A percentile compares a stretch with the other conserved stretches of the same genome.
Conservation (phyloP, 2,888 invertebrate species). For the Altica lythri region DNA sequence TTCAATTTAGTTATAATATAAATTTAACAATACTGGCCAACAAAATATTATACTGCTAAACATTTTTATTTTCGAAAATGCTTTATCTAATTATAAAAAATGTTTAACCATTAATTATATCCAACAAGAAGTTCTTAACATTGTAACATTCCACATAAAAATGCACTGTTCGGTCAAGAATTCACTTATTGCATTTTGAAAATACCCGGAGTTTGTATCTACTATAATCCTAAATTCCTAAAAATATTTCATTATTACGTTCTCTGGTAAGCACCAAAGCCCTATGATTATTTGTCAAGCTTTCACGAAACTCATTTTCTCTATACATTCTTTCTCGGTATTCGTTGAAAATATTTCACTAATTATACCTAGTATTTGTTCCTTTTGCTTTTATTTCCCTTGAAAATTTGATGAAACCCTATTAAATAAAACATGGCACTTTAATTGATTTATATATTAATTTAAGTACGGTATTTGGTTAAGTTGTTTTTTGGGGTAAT, state of each 20-base stretch:
- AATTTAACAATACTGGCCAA: too few relatives aligned
- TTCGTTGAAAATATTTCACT: conserved; percentile 1
- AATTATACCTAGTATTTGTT: neutral
- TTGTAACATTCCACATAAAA: too few relatives aligned
- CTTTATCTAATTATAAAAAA: too few relatives aligned
- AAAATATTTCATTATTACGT: conserved; percentile 1
- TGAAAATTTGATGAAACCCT: neutral
- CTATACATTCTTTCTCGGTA: too few relatives aligned
- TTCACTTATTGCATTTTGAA: neutral
- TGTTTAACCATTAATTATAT: too few relatives aligned
- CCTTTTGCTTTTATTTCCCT: neutral
- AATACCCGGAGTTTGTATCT: neutral
- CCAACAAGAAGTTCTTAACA: too few relatives aligned
- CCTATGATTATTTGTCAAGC: neutral
- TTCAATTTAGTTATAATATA: too few relatives aligned
- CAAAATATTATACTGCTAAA: too few relatives aligned
- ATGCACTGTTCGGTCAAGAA: too few relatives aligned
- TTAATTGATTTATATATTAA: neutral
- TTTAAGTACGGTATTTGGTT: too few relatives aligned
- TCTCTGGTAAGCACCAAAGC: neutral
- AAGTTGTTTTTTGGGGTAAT: too few relatives aligned
- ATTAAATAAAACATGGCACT: neutral
- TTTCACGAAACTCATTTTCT: neutral
- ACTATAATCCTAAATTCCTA: neutral
- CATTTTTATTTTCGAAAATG: too few relatives aligned